A percentile compares a stretch with the other conserved stretches of the same genome.
These are phyloP conservation scores for Atopsyche davidsoni DNA, from an alignment of 1,140 invertebrate genomes.

Conservation along the genomic window DNA sequence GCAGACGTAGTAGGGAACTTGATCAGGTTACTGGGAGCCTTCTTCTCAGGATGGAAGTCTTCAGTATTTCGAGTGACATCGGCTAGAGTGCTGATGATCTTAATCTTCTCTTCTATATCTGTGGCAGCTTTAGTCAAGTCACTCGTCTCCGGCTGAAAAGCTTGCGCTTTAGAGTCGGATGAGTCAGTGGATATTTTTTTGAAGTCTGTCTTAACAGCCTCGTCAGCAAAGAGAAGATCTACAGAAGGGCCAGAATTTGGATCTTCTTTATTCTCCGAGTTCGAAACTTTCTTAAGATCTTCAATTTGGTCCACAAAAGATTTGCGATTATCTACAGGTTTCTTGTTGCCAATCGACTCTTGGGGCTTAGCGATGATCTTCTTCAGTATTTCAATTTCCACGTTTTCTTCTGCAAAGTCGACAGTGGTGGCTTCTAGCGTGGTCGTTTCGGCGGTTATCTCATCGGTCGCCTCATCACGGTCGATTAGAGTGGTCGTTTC, in stretches of 20 bases:
- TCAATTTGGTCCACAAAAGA: constrained; percentile 11
- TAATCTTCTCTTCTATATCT: constrained; percentile 27
- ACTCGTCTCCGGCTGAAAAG: neutral
- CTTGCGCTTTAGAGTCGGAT: neutral
- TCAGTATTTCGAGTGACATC: constrained; percentile 24
- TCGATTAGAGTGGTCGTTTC: too few species aligned
- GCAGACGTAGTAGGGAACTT: constrained; percentile 3
- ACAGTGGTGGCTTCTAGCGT: neutral
- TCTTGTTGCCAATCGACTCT: neutral
- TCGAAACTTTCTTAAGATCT: constrained; percentile 8
- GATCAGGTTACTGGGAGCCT: neutral
- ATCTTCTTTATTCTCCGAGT: neutral
- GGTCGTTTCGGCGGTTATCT: neutral
- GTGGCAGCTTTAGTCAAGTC: neutral
- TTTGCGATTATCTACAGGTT: neutral
- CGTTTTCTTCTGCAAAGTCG: neutral
- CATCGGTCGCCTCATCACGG: neutral
- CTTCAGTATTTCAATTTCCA: too few species aligned
- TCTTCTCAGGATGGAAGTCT: constrained; percentile 1
- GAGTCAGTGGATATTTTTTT: too few species aligned
- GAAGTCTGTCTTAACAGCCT: too few species aligned
- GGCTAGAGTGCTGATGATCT: constrained; percentile 20
- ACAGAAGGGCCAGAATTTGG: too few species aligned
- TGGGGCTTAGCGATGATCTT: too few species aligned
- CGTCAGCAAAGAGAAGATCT: too few species aligned